These are phyloP conservation scores for Leptoteleia sp. DNA, from an alignment of 1,140 invertebrate genomes.

Conservation along the genomic window DNA sequence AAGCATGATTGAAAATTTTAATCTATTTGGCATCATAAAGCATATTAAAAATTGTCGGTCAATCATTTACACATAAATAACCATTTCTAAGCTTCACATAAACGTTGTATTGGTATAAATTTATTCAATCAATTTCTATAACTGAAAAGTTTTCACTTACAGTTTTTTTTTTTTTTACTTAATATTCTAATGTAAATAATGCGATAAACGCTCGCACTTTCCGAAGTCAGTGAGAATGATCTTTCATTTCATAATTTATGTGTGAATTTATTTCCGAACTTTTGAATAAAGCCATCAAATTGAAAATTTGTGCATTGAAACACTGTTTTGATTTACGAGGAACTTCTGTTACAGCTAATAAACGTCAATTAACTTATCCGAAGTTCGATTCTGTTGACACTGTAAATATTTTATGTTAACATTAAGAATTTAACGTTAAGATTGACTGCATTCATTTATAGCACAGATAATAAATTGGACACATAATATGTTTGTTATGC, in stretches of 20 bases:
- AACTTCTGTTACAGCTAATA: slow-evolving; percentile 21
- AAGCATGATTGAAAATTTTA: too few relatives aligned
- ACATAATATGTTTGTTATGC: too few relatives aligned
- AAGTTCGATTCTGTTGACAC: slow-evolving; percentile 21
- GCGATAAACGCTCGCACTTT: neutral
- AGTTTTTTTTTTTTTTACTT: too few relatives aligned
- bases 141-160: neutral
- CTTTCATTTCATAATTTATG: slow-evolving; percentile 21
- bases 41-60: neutral
- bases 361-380: slow-evolving; percentile 31
- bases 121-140: neutral
- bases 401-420: slow-evolving; percentile 32
- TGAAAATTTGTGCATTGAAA: slow-evolving; percentile 27
- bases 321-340: slow-evolving; percentile 25
- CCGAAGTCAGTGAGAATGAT: slow-evolving; percentile 4
- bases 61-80: slow-evolving; percentile 2
- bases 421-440: slow-evolving; percentile 10
- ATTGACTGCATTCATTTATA: too few relatives aligned
- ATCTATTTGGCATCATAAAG: too few relatives aligned
- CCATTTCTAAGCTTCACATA: neutral
- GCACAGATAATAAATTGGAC: too few relatives aligned
- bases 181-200: neutral
- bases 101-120: too few relatives aligned
- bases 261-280: slow-evolving; percentile 24
- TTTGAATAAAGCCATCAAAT: slow-evolving; percentile 22